Evolutionary conservation across 1,140 invertebrate species (phyloP), one percentile per base, ranked within the genome.

Genomic region (Fopius arisanus): DNA sequence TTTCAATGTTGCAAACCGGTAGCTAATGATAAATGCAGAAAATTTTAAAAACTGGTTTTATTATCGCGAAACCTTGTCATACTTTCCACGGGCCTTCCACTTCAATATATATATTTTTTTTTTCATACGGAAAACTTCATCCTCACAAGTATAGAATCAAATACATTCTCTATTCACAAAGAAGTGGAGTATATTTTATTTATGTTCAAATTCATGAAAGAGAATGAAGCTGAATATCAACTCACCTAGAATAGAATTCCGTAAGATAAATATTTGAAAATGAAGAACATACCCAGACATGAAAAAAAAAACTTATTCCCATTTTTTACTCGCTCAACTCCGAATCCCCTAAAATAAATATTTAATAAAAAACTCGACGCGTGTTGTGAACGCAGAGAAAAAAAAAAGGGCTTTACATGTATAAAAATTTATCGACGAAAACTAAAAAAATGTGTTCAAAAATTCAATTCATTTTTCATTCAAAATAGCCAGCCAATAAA

Each of bases 191-290:
- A 59, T 59, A 26, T 59, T 59, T 59, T 28, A 59, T 59, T 59
- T 19, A 59, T 59, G 3, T 23, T 23, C 7, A 23, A 59, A 23
- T 19, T 59, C 23, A 59, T 59, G 23, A 59, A 59, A 19, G 54
- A 59, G 23, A 28, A 26, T 59, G 19, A 12, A 23, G 14, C 23
- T 7, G 23, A 26, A 28, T 21, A 19, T 51, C 2, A 21, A 19
- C 2, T n/a, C 3, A 51, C 19, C 54, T 23, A 28, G 23, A 59
- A 59, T 59, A 59, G 54, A 59, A 59, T 59, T 59, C 19, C 10
- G 54, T 59, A 59, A 28, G 23, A 59, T 59, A 59, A 59, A 59
- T 59, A 59, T 59, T 59, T 59, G 19, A 59, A 59, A 23, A 59
- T 28, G 54, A 14, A 26, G 21, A 59, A 59, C 14, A 26, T 26